Evolutionary conservation across 2,113 vertebrate species (phyloP).

Genomic region (Glaucidium brasilianum): DNA sequence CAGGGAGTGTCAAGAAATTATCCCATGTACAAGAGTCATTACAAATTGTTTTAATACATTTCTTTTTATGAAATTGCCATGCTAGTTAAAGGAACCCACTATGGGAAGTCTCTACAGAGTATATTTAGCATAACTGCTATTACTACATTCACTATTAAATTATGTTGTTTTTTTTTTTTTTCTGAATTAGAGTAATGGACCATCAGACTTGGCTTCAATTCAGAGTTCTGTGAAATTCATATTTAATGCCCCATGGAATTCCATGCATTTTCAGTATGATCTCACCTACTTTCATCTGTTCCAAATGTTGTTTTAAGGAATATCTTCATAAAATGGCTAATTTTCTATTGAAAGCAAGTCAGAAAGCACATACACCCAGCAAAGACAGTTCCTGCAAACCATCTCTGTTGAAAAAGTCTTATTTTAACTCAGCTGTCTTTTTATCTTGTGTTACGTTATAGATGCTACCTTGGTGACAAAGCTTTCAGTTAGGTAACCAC

Average conservation of each 20-base stretch:
- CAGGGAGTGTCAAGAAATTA: background rate
- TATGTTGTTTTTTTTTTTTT: background rate
- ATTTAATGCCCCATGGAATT: background rate
- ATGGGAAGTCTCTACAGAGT: background rate
- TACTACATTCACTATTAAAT: background rate
- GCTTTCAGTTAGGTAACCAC: background rate
- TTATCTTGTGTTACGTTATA: background rate
- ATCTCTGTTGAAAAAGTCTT: background rate
- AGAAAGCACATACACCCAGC: background rate
- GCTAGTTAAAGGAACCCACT: background rate
- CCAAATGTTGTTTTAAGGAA: background rate
- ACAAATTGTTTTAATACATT: background rate
- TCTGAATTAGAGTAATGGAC: background rate
- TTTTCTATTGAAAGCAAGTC: background rate
- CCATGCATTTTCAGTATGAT: background rate
- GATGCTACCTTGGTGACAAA: background rate
- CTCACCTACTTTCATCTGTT: background rate
- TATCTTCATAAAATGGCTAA: background rate
- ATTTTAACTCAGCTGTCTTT: background rate
- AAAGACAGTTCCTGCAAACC: background rate
- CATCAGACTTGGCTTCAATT: background rate
- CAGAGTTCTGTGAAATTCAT: background rate
- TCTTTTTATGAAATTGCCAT: background rate
- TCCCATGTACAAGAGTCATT: background rate
- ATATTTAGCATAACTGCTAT: background rate